phyloP scores from a whole-genome alignment of 2,888 invertebrate species.

The Imbricaverruca yamaguchii region DNA sequence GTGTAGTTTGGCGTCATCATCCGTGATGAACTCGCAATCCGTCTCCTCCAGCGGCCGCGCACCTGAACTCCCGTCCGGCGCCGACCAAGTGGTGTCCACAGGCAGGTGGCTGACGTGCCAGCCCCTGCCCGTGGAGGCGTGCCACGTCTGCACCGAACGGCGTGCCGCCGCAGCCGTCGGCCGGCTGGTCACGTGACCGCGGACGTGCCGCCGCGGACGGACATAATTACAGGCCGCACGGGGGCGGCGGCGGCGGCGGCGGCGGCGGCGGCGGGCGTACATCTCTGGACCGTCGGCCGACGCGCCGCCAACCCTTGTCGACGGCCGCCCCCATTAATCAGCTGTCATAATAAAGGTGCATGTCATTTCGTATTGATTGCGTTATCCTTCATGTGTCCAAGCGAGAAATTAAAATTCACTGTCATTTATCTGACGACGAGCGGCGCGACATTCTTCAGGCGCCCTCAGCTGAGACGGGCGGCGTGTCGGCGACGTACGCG shows the following conservation, averaged over 20 bases:
- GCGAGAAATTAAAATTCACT: slow-evolving; percentile 2
- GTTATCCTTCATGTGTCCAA: slow-evolving; percentile 9
- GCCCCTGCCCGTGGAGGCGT: too few relatives aligned
- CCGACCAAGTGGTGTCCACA: too few relatives aligned
- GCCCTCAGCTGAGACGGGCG: too few relatives aligned
- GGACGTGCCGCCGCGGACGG: neutral
- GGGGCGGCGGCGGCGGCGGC: neutral
- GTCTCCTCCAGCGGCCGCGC: too few relatives aligned
- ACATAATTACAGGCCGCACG: neutral
- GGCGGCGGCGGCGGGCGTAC: neutral
- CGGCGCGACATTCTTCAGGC: too few relatives aligned
- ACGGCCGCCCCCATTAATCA: neutral
- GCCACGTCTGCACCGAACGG: too few relatives aligned
- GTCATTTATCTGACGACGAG: neutral
- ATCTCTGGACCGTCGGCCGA: neutral
- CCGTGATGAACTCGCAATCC: too few relatives aligned
- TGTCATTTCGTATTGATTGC: slow-evolving; percentile 21
- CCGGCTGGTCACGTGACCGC: neutral
- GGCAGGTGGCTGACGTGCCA: too few relatives aligned
- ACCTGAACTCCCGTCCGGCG: too few relatives aligned
- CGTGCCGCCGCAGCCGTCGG: too few relatives aligned
- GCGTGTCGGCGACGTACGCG: too few relatives aligned
- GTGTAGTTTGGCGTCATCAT: too few relatives aligned
- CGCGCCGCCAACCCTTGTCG: neutral
- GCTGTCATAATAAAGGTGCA: slow-evolving; percentile 21